These are phyloP conservation scores for Strigops habroptila DNA, from an alignment of 2,113 vertebrate genomes.

Conservation along the genomic window DNA sequence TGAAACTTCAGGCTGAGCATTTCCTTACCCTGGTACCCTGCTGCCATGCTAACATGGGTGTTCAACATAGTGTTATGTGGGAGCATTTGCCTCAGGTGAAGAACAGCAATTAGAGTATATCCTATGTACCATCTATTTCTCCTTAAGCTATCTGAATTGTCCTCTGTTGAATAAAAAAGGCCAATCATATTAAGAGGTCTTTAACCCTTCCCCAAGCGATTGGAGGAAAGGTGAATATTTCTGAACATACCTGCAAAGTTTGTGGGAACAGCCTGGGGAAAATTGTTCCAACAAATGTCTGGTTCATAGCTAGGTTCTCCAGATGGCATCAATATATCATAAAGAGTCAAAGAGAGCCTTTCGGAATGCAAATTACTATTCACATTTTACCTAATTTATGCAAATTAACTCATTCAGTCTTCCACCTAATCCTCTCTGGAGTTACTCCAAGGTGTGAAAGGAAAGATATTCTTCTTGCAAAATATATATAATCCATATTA, in stretches of 20 bases:
- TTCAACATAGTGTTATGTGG: not conserved
- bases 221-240: not conserved
- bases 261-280: not conserved
- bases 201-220: not conserved
- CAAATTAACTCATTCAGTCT: constrained; percentile 70
- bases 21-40: not conserved
- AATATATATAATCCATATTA: constrained; percentile 69
- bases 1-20: not conserved
- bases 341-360: constrained; percentile 53
- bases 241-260: not conserved
- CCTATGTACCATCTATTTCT: not conserved
- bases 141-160: not conserved
- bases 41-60: not conserved
- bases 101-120: not conserved
- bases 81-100: not conserved
- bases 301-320: constrained; percentile 8
- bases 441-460: constrained; percentile 70
- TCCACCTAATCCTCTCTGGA: constrained; percentile 73
- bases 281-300: constrained; percentile 5
- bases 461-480: constrained; percentile 65
- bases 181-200: not conserved
- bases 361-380: constrained; percentile 62
- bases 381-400: constrained; percentile 74
- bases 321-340: constrained; percentile 53
- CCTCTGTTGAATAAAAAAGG: not conserved